Conservation (phyloP, 92 coral and sea anemone genomes). For the Paramuricea clavata region DNA sequence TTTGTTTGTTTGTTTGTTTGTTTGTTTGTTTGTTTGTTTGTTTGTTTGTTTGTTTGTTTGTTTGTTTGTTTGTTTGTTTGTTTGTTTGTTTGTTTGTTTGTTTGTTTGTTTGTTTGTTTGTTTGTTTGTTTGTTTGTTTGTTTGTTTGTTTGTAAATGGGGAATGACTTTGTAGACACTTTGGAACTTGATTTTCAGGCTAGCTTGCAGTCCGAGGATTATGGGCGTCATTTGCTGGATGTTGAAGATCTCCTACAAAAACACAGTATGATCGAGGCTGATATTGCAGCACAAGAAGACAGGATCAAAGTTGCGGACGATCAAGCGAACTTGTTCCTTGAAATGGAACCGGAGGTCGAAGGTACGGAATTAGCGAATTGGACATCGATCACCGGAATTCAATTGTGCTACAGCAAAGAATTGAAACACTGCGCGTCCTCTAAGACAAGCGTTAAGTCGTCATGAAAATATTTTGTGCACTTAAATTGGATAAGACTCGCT, state of each 20-base stretch:
- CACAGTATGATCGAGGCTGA: slow-evolving; percentile 98
- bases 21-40: neutral
- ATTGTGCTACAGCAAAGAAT: no score
- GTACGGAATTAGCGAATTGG: slow-evolving; percentile 45
- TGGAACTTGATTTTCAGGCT: slow-evolving; percentile 57
- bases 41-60: neutral
- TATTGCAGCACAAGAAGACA: slow-evolving; percentile 95
- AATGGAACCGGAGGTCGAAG: slow-evolving; percentile 87
- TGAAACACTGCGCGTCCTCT: no score
- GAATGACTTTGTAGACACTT: no score
- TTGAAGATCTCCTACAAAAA: slow-evolving; percentile 93
- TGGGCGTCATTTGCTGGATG: slow-evolving; percentile 97
- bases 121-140: neutral
- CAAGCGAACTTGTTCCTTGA: slow-evolving; percentile 92
- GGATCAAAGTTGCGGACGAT: slow-evolving; percentile 86
- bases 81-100: neutral
- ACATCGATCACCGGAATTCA: no score
- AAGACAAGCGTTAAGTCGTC: no score
- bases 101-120: neutral
- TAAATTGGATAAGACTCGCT: no score
- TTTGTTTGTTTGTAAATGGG: no score
- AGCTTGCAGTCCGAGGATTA: slow-evolving; percentile 94
- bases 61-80: neutral
- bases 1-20: neutral
- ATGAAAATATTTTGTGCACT: no score